phyloP scores from a whole-genome alignment of 2,797 vertebrate species.

The Monodelphis domestica region DNA sequence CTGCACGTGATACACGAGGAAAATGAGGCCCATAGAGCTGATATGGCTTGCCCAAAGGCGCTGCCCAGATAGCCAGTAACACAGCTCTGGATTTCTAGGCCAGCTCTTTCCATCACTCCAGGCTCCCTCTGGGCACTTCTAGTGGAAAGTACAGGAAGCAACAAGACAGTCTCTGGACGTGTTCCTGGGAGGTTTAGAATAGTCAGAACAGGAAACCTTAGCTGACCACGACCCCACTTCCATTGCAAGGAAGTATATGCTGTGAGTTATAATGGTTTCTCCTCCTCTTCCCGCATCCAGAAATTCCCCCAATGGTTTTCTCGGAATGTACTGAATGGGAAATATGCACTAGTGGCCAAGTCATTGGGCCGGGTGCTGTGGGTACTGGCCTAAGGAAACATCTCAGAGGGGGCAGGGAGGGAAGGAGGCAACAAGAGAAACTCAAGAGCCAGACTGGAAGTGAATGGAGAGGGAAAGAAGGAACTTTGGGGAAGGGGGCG shows the following conservation, averaged over 20 bases:
- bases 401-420: background rate
- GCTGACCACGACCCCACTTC: background rate
- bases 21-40: background rate
- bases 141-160: background rate
- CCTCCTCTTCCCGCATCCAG: background rate
- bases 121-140: background rate
- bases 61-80: background rate
- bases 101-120: background rate
- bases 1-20: background rate
- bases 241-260: slow-evolving; percentile 4
- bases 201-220: background rate
- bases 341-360: background rate
- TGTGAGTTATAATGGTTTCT: background rate
- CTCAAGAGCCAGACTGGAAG: background rate
- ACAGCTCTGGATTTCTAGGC: background rate
- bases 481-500: background rate
- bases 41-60: background rate
- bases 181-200: background rate
- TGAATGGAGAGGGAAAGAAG: background rate
- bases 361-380: background rate
- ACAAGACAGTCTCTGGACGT: background rate
- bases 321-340: background rate
- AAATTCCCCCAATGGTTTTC: background rate
- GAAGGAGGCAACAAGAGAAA: background rate
- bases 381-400: background rate